Conservation (phyloP, 2,113 vertebrate genomes). For the Dryoscopus gambensis region DNA sequence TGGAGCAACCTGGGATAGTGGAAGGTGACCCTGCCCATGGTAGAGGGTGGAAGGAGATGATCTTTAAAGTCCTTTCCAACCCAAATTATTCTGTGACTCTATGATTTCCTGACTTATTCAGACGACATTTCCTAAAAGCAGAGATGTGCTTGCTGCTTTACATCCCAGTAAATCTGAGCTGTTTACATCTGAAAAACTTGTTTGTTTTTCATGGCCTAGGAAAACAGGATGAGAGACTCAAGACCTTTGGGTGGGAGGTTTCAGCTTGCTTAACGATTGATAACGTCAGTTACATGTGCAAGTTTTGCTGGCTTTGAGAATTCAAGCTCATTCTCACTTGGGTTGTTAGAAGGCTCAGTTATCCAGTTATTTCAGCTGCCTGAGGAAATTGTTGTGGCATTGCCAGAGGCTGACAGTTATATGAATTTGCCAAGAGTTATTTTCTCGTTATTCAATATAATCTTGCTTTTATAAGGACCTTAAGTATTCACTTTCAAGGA, state of each 20-base stretch:
- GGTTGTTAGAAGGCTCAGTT: background rate
- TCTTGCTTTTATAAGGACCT: background rate
- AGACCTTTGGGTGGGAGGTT: background rate
- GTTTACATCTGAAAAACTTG: background rate
- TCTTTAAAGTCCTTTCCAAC: background rate
- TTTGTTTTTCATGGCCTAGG: background rate
- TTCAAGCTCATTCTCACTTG: background rate
- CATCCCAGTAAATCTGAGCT: background rate
- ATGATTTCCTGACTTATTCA: background rate
- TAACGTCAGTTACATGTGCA: background rate
- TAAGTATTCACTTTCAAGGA: background rate
- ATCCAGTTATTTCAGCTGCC: background rate
- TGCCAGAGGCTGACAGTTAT: background rate
- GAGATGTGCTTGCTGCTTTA: background rate
- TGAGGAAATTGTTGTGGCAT: background rate
- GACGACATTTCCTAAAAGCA: background rate
- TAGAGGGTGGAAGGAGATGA: fast-evolving
- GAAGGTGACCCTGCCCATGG: background rate
- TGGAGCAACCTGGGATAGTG: fast-evolving
- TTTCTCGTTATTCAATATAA: background rate
- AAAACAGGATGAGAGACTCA: background rate
- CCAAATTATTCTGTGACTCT: background rate
- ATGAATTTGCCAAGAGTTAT: background rate
- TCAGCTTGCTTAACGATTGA: background rate
- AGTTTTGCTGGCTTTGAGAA: background rate